These are phyloP conservation scores for Rotaria socialis DNA, from an alignment of 2,888 invertebrate genomes.

Conservation along the genomic window DNA sequence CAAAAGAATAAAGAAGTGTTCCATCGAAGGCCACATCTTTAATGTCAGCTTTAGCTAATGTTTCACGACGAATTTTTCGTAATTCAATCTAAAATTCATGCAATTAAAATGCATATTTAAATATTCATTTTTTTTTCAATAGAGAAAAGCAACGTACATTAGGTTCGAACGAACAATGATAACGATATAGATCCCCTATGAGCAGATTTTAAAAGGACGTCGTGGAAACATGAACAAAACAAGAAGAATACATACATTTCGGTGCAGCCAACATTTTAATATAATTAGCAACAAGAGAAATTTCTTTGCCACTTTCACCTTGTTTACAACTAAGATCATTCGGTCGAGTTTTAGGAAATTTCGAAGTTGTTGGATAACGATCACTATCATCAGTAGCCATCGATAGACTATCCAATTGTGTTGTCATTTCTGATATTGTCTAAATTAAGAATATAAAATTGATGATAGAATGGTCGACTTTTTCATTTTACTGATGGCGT, in stretches of 20 bases:
- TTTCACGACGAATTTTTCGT: slow-evolving; percentile 36
- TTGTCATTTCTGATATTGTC: background rate
- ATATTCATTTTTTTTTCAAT: too few species aligned
- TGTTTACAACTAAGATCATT: background rate
- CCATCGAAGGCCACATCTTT: slow-evolving; percentile 54
- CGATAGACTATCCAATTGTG: background rate
- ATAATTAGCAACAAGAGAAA: background rate
- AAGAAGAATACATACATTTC: background rate
- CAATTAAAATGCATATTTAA: background rate
- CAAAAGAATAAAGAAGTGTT: slow-evolving; percentile 53
- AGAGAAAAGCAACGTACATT: background rate
- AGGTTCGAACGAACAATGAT: background rate
- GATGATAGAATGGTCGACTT: too few species aligned
- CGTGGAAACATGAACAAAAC: background rate
- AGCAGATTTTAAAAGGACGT: background rate
- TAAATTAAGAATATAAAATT: background rate
- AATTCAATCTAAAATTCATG: background rate
- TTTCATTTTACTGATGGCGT: background rate
- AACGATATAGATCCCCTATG: background rate
- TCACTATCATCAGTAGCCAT: slow-evolving; percentile 13
- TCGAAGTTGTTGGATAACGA: slow-evolving; percentile 15
- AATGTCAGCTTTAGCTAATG: background rate
- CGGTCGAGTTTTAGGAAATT: background rate
- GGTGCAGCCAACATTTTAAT: background rate
- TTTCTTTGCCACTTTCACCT: background rate